phyloP scores from a whole-genome alignment of 2,888 invertebrate species.

The Napeogenes inachia region DNA sequence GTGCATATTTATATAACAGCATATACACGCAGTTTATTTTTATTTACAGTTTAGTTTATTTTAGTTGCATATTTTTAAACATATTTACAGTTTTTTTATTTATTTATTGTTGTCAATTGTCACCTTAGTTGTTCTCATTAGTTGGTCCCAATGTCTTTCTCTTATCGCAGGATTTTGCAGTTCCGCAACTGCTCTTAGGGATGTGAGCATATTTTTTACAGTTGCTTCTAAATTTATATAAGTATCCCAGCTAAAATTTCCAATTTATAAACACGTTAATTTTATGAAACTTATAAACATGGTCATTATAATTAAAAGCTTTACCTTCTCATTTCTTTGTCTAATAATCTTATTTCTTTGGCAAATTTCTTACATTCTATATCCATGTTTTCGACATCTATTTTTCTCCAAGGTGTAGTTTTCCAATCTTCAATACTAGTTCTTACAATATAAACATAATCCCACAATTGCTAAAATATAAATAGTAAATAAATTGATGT shows the following conservation, averaged over 20 bases:
- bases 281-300: not conserved
- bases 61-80: slow-evolving; percentile 21
- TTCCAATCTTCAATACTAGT: slow-evolving; percentile 98
- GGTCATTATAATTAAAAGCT: no score
- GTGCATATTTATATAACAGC: slow-evolving; percentile 31
- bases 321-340: slow-evolving; percentile 93
- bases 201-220: slow-evolving; percentile 97
- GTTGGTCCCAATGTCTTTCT: slow-evolving; percentile 97
- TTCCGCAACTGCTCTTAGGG: slow-evolving; percentile 95
- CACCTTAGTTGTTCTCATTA: slow-evolving; percentile 97
- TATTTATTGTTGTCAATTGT: slow-evolving; percentile 29
- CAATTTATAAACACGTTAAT: not conserved
- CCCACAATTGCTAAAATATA: slow-evolving; percentile 91
- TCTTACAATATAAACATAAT: slow-evolving; percentile 92
- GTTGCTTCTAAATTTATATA: slow-evolving; percentile 92
- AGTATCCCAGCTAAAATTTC: slow-evolving; percentile 85
- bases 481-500: slow-evolving; percentile 6
- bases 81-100: slow-evolving; percentile 24
- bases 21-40: slow-evolving; percentile 25
- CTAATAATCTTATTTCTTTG: slow-evolving; percentile 92
- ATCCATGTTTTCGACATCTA: slow-evolving; percentile 99
- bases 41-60: slow-evolving; percentile 24
- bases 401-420: slow-evolving; percentile 96
- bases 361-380: slow-evolving; percentile 98
- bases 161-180: slow-evolving; percentile 97